These are phyloP conservation scores for Champsocephalus esox DNA, from an alignment of 2,797 vertebrate species.

Conservation along the genomic window DNA sequence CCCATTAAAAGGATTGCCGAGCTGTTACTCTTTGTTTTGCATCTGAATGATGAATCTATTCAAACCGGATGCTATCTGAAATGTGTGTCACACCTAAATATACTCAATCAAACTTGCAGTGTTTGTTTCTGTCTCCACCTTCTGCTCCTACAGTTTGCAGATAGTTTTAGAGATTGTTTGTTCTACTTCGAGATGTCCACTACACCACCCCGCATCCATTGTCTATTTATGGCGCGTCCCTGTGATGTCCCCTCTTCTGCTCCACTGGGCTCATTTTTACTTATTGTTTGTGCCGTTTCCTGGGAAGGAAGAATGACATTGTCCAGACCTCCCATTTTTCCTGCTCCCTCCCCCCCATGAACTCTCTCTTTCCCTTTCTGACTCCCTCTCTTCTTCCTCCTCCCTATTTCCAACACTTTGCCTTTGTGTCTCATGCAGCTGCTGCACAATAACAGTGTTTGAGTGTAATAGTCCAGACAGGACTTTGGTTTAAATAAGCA, in stretches of 20 bases:
- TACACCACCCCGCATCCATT: slow-evolving; percentile 39
- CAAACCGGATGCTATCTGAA: slow-evolving; percentile 26
- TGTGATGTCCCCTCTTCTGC: slow-evolving; percentile 45
- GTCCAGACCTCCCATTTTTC: slow-evolving; percentile 64
- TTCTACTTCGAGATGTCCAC: slow-evolving; percentile 33
- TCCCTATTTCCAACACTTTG: slow-evolving; percentile 58
- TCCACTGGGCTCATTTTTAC: slow-evolving; percentile 56
- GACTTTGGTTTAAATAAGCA: slow-evolving; percentile 81
- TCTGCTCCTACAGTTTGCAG: slow-evolving; percentile 14
- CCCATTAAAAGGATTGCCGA: slow-evolving; percentile 40
- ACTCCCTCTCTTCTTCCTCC: slow-evolving; percentile 42
- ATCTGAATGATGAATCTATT: slow-evolving; percentile 46
- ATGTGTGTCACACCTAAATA: slow-evolving; percentile 48
- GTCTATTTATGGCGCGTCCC: slow-evolving; percentile 63
- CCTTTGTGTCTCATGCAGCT: slow-evolving; percentile 79
- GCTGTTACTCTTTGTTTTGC: slow-evolving; percentile 44
- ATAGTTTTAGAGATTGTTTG: slow-evolving; percentile 23
- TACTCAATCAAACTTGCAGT: slow-evolving; percentile 32
- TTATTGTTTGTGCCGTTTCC: slow-evolving; percentile 75
- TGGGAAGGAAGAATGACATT: slow-evolving; percentile 70
- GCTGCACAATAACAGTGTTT: slow-evolving; percentile 80
- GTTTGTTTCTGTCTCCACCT: slow-evolving; percentile 39
- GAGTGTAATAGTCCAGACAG: slow-evolving; percentile 80
- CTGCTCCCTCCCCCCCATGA: slow-evolving; percentile 19
- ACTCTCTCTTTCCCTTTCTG: slow-evolving; percentile 49